phyloP scores from a whole-genome alignment of 2,888 invertebrate species.

The Dysmachus trigonus region DNA sequence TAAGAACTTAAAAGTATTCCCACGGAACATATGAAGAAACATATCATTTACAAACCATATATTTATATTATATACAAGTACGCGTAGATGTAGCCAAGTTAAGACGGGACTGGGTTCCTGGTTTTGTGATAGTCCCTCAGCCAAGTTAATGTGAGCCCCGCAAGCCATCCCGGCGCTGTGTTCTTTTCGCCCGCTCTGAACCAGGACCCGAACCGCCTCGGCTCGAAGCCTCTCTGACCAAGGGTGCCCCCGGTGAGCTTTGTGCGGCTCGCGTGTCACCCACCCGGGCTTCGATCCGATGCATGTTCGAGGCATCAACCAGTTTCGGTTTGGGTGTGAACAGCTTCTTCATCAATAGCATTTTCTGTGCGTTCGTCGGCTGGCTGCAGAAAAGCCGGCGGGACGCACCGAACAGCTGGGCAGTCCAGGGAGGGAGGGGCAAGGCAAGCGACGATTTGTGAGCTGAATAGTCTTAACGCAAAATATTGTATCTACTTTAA shows the following conservation, averaged over 20 bases:
- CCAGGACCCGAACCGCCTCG: neutral
- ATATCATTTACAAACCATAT: slow-evolving; percentile 5
- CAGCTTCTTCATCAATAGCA: neutral
- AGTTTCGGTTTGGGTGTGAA: neutral
- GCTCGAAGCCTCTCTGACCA: slow-evolving; percentile 20
- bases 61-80: neutral
- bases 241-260: neutral
- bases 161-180: neutral
- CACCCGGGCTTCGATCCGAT: neutral
- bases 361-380: neutral
- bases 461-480: slow-evolving; percentile 9
- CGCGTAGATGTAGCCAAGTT: neutral
- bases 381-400: neutral
- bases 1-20: neutral
- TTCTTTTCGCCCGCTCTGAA: neutral
- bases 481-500: slow-evolving; percentile 29
- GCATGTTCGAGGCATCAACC: neutral
- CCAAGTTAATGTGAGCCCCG: neutral
- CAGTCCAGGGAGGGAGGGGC: neutral
- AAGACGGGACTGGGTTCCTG: neutral
- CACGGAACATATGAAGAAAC: slow-evolving; percentile 15
- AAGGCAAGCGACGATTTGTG: neutral
- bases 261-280: neutral
- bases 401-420: neutral
- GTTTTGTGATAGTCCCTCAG: neutral